Percentiles rank a stretch among this genome's conserved stretches.
Evolutionary conservation across 1,140 invertebrate genomes (phyloP).

Genomic region (Parasteatoda tepidariorum): DNA sequence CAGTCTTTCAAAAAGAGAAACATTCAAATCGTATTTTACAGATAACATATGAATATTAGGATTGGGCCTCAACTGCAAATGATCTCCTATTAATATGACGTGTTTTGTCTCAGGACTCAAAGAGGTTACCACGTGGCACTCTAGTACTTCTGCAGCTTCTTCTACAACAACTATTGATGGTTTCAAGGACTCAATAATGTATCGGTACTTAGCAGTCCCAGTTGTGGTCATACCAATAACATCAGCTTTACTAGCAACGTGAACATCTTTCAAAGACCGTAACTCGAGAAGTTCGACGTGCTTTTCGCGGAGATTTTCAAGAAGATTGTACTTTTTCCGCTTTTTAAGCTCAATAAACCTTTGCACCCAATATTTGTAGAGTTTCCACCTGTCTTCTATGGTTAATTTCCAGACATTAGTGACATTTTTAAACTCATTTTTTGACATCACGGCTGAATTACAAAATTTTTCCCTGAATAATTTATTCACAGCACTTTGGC

Average conservation of each 20-base stretch:
- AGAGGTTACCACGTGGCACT: conserved; percentile 79
- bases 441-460: background rate
- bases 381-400: background rate
- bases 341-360: background rate
- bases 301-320: background rate
- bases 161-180: conserved; percentile 80
- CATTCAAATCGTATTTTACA: conserved; percentile 67
- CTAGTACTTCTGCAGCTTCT: conserved; percentile 87
- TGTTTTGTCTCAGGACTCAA: conserved; percentile 81
- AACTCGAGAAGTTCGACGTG: conserved; percentile 17
- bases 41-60: conserved; percentile 68
- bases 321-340: background rate
- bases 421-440: background rate
- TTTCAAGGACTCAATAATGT: conserved; percentile 74
- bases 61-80: conserved; percentile 71
- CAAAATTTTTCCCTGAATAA: background rate
- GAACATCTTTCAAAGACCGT: conserved; percentile 4
- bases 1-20: conserved; percentile 66
- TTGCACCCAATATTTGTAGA: conserved; percentile 46
- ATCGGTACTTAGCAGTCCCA: conserved; percentile 77
- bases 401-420: conserved; percentile 12
- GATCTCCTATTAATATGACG: conserved; percentile 83
- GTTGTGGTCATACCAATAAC: conserved; percentile 83
- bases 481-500: background rate
- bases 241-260: background rate